Evolutionary conservation across 2,888 invertebrate species (phyloP).

Genomic region (Pseudeuparius sepicola): DNA sequence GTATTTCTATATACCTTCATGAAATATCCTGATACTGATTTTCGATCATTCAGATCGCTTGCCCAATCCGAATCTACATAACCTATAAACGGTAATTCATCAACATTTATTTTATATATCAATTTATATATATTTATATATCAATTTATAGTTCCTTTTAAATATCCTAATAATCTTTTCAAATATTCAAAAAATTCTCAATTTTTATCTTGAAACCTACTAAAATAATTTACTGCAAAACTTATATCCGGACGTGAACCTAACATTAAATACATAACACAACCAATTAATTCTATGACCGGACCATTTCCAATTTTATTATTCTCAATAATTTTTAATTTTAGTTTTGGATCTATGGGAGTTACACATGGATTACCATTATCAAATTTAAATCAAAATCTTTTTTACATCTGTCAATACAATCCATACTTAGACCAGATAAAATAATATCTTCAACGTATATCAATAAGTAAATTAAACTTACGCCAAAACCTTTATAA

Average conservation of each 20-base stretch:
- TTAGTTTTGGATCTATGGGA: slow-evolving; percentile 2
- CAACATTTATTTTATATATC: slow-evolving; percentile 9
- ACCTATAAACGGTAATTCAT: slow-evolving; percentile 6
- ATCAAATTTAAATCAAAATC: slow-evolving; percentile 13
- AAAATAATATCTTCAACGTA: slow-evolving; percentile 1
- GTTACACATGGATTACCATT: slow-evolving; percentile 1
- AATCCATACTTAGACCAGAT: background rate
- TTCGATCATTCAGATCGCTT: slow-evolving; percentile 16
- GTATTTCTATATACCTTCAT: slow-evolving; percentile 14
- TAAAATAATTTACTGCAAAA: slow-evolving; percentile 14
- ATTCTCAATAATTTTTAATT: slow-evolving; percentile 1
- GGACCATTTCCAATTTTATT: no score
- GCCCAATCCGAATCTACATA: slow-evolving; percentile 18
- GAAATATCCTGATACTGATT: slow-evolving; percentile 14
- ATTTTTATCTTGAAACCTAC: slow-evolving; percentile 13
- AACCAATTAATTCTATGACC: slow-evolving; percentile 15
- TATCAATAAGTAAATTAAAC: background rate
- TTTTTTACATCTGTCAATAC: background rate
- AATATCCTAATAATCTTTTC: slow-evolving; percentile 1
- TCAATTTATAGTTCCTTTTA: slow-evolving; percentile 1
- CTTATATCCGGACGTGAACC: slow-evolving; percentile 12
- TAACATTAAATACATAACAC: no score
- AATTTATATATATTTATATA: no score
- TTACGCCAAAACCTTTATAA: background rate
- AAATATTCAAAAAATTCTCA: background rate